Base-by-base conservation (phyloP, 2,113 vertebrate genomes). In the Struthio camelus region DNA sequence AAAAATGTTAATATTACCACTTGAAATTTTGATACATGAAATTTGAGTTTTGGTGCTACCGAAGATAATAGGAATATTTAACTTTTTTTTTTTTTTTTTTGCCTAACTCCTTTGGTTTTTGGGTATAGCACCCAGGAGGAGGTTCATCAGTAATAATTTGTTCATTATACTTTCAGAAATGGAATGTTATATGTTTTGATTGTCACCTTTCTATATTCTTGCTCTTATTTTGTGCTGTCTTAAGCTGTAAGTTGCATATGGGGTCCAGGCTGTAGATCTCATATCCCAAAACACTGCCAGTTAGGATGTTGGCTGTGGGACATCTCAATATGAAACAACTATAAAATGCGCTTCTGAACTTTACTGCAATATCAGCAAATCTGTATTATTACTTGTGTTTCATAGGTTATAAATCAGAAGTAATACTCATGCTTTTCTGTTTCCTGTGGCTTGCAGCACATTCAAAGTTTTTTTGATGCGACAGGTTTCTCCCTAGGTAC, bases 361-460 rank as follows among this genome's bases (percentile, higher is more conserved):
- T 69, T 1, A 76, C 14, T 89, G 70, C 30, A 54, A 4, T 69
- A 58, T 87, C 80, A 82, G 80, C 70, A 84, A 86, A 87, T 95
- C 73, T 90, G 32, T 89, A 61, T 87, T 64, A 54, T 58, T 75
- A 50, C 46, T 40, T 92, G 44, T 48, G n/a, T 89, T 91, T 85
- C 95, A 59, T 80, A 84, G 73, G 20, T 53, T 89, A 87, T 94
- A 96, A 95, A 95, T 95, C 84, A 94, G 73, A 69, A 91, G 70
- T 1, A 6, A 23, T 89, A 18, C 80, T 28, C 0, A 17, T 11
- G 64, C 95, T 88, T 83, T 79, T 66, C 76, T 48, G 42, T 79
- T 94, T 89, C 86, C 85, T 86, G 87, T 79, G 75, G 51, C 51
- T 88, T 77, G 40, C 58, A 91, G 44, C 72, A 56, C 65, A 79